Base-by-base conservation (phyloP, 2,888 invertebrate species). In the Ichneumoninae sp. region DNA sequence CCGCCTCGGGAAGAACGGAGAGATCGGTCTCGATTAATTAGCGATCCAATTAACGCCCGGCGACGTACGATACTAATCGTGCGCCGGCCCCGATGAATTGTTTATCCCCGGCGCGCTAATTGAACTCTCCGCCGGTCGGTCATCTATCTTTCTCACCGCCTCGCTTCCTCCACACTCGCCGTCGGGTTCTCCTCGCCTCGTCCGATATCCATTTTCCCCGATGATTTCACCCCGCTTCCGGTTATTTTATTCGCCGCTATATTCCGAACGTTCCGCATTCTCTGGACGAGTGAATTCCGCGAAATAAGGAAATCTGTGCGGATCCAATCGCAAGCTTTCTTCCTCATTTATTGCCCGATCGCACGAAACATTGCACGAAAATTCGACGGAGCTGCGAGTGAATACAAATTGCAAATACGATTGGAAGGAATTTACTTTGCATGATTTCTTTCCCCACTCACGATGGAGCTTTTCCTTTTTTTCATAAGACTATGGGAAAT, bases 71-170 rank as follows among this genome's bases (percentile, higher is more conserved):
- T 83, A 84, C 85, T 84, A 85, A 86, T 82, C 85, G 84, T 72
- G 50, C 10, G 52, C 71, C 71, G 71, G 66, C 72, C 65, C 19
- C 87, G 80, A 88, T 88, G 88, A 89, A 89, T 89, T 87, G 88
- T 89, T 88, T 88, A 91, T 90, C 76, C 88, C 80, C 84, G 86
- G 82, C 80, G 81, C 86, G 87, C 88, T 90, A 90, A 90, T 91
- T 90, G 87, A 88, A 82, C 79, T 65, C 66, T 70, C 68, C 79
- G 72, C 83, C 62, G 52, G 1, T 57, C 22, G 30, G 22, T 60
- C 60, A 13, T 76, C 57, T 36, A 26, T 50, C 40, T 60, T 62
- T 60, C 60, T 33, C 70, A 62, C 66, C n/a, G 52, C 62, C 10
- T 19, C 10, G 69, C 50, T 30, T 62, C 7, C 44, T 19, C 30